Evolutionary conservation across 2,888 invertebrate species (phyloP).

Genomic region (Rhodophaea formosa): DNA sequence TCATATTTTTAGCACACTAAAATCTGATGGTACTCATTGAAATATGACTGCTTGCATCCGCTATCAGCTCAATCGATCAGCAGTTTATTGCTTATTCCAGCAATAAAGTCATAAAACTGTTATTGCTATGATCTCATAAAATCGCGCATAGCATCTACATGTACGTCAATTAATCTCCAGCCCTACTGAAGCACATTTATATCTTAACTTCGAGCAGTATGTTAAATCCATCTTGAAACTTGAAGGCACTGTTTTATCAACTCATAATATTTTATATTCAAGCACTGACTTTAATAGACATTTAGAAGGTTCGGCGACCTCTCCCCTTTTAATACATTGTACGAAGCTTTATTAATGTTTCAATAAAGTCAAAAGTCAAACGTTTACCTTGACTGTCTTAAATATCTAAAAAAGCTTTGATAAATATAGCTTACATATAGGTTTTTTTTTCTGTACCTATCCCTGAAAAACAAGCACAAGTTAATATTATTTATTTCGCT

Average conservation of each 20-base stretch:
- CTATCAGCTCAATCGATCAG: constrained; percentile 11
- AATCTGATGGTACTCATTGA: neutral
- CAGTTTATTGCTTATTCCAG: constrained; percentile 13
- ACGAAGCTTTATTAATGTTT: neutral
- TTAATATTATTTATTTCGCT: no score
- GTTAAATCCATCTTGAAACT: neutral
- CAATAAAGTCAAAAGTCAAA: neutral
- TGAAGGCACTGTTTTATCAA: neutral
- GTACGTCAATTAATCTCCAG: constrained; percentile 43
- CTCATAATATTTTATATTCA: neutral
- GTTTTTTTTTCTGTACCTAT: no score
- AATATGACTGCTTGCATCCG: neutral
- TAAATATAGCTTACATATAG: no score
- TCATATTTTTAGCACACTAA: neutral
- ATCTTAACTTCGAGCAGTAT: neutral
- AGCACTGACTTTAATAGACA: neutral
- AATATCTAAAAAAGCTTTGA: neutral
- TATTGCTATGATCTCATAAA: constrained; percentile 47
- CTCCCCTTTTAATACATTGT: neutral
- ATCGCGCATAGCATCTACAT: constrained; percentile 41
- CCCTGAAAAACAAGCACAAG: no score
- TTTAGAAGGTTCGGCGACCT: neutral
- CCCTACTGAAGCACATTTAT: constrained; percentile 6
- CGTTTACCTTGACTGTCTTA: neutral
- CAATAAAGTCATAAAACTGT: constrained; percentile 45